Conservation (phyloP, 2,113 vertebrate species). For the Apaloderma vittatum region DNA sequence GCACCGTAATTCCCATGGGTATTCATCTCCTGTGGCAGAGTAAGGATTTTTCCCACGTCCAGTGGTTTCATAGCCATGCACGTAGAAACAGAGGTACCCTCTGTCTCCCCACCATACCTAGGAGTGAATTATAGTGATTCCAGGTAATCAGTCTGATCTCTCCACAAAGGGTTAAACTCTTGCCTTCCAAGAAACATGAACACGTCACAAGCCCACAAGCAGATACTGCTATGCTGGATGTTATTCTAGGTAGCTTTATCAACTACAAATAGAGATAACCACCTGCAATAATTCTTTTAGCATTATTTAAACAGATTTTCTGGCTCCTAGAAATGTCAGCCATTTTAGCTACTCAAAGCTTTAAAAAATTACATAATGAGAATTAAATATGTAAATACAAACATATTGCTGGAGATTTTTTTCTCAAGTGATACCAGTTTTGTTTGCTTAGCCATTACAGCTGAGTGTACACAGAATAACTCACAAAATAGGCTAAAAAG, state of each 20-base stretch:
- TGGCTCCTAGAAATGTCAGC: not conserved
- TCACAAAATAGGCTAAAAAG: not conserved
- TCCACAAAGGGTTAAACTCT: slow-evolving; percentile 6
- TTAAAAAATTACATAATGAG: not conserved
- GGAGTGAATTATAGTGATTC: not conserved
- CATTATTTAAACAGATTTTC: slow-evolving; percentile 44
- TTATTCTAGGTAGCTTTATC: slow-evolving; percentile 51
- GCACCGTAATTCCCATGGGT: not conserved
- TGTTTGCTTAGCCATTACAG: slow-evolving; percentile 16
- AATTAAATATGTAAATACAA: not conserved
- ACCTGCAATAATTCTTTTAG: slow-evolving; percentile 23
- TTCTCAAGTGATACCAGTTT: not conserved
- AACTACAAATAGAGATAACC: slow-evolving; percentile 63
- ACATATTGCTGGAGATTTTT: not conserved
- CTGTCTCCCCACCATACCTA: not conserved
- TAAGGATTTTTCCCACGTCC: not conserved
- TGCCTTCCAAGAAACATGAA: slow-evolving; percentile 36
- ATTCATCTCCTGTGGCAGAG: not conserved
- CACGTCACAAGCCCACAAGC: not conserved
- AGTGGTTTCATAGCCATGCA: not conserved
- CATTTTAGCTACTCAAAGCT: not conserved
- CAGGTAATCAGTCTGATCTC: not conserved
- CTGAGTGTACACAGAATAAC: not conserved
- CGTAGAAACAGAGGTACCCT: not conserved
- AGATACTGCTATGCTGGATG: slow-evolving; percentile 35